phyloP scores from a whole-genome alignment of 2,113 vertebrate species.

The Chionis minor region DNA sequence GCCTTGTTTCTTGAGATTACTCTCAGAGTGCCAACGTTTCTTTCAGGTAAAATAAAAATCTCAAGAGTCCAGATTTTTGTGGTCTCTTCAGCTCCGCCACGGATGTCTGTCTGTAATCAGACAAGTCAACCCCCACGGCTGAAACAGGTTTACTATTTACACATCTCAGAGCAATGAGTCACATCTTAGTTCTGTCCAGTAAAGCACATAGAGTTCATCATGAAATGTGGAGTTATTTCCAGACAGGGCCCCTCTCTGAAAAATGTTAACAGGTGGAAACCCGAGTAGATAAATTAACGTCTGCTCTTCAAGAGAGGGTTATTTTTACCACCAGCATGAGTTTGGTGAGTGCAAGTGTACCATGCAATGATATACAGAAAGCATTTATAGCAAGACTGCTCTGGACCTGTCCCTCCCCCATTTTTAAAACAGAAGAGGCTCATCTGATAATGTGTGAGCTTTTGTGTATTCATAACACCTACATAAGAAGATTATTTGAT shows the following conservation, averaged over 20 bases:
- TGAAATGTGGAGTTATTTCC: constrained; percentile 51
- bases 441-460: neutral
- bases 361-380: constrained; percentile 18
- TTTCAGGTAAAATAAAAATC: neutral
- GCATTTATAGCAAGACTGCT: constrained; percentile 1
- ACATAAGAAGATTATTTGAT: neutral
- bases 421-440: constrained; percentile 9
- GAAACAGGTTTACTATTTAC: neutral
- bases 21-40: neutral
- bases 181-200: constrained; percentile 5
- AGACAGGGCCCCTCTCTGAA: constrained; percentile 45
- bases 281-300: constrained; percentile 43
- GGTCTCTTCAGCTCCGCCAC: neutral
- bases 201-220: neutral
- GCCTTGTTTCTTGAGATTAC: neutral
- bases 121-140: neutral
- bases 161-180: constrained; percentile 24
- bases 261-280: constrained; percentile 63
- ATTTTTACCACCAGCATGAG: constrained; percentile 45
- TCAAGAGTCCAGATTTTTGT: neutral
- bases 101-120: neutral
- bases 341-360: constrained; percentile 13
- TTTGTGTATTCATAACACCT: neutral
- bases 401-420: neutral
- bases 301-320: constrained; percentile 56